Percentiles rank a stretch among this genome's conserved stretches.
phyloP scores from a whole-genome alignment of 2,888 invertebrate genomes.

The Agonopterix arenella region DNA sequence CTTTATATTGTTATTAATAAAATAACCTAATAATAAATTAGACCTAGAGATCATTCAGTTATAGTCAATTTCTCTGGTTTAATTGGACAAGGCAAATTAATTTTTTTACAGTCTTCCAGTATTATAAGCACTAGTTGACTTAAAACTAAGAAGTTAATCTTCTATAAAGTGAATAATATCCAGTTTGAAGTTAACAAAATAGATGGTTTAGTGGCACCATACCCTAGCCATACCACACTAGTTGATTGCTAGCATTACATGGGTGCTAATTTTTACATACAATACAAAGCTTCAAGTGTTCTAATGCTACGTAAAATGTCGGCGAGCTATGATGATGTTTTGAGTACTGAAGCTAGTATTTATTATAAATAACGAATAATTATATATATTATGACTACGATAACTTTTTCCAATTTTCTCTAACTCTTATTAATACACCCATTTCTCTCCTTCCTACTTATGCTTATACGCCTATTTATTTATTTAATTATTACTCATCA shows the following conservation, averaged over 20 bases:
- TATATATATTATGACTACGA: constrained; percentile 1
- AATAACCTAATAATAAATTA: too few relatives aligned
- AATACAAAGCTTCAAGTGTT: constrained; percentile 14
- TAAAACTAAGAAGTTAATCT: constrained; percentile 20
- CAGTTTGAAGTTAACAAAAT: constrained; percentile 21
- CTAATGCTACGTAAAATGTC: not conserved
- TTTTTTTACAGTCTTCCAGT: constrained; percentile 67
- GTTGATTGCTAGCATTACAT: constrained; percentile 55
- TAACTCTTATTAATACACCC: constrained; percentile 24
- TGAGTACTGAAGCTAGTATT: constrained; percentile 1
- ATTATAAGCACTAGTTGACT: constrained; percentile 45
- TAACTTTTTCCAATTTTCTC: constrained; percentile 10
- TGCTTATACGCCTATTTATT: constrained; percentile 24
- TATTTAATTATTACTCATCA: constrained; percentile 23
- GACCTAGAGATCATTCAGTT: constrained; percentile 25
- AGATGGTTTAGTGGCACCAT: constrained; percentile 33
- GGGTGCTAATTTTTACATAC: constrained; percentile 56
- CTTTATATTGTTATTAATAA: not conserved
- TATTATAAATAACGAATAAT: constrained; percentile 4
- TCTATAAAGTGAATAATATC: constrained; percentile 12
- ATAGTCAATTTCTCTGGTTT: constrained; percentile 19
- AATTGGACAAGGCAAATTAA: constrained; percentile 21
- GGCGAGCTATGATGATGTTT: constrained; percentile 1
- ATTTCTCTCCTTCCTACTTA: constrained; percentile 31
- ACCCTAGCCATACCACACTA: constrained; percentile 42